Evolutionary conservation across 2,888 invertebrate genomes (phyloP), one percentile per base, ranked within the genome.

Genomic region (Bombylius major): DNA sequence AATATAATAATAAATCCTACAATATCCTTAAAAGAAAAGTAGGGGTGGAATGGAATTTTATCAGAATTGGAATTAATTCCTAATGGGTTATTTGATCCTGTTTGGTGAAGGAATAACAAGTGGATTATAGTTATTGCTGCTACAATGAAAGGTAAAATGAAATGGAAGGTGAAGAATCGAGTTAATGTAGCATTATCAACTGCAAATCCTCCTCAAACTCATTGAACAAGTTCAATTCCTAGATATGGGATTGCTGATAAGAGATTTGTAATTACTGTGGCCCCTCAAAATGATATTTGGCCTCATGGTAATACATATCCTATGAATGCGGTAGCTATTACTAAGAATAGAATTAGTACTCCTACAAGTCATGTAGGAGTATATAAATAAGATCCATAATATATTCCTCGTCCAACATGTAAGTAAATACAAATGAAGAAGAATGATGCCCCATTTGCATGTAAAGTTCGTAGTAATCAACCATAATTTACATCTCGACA

Each of bases 221-320:
- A 87, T 73, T 79, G 76, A 1, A 86, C 83, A 73, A 87, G 64
- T 60, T 67, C 70, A 56, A 67, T 71, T 13, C 85, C 86, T 73
- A 86, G 65, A 62, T 82, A 84, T 0, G 87, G 86, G 11, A 87
- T 79, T 4, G 84, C 84, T 0, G 87, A 86, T 59, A 87, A 59
- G 64, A 88, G 64, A 67, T 86, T 87, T 42, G 84, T 86, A 81
- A 87, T 87, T n/a, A 87, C 85, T 46, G 86, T 86, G 0, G 86
- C 86, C 3, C 85, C 86, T 79, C 87, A 87, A 70, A 84, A 87
- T 2, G 86, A 87, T 80, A 88, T 88, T 83, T 88, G 86, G 8
- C 86, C 86, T 73, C 87, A 87, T 1, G 86, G 86, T 65, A 87
- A 61, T 0, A 87, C 84, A 76, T 89, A 89, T 0, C 87, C 51